These are phyloP conservation scores for Cheirogaleus medius DNA, from an alignment of 2,113 vertebrate genomes.

Conservation along the genomic window DNA sequence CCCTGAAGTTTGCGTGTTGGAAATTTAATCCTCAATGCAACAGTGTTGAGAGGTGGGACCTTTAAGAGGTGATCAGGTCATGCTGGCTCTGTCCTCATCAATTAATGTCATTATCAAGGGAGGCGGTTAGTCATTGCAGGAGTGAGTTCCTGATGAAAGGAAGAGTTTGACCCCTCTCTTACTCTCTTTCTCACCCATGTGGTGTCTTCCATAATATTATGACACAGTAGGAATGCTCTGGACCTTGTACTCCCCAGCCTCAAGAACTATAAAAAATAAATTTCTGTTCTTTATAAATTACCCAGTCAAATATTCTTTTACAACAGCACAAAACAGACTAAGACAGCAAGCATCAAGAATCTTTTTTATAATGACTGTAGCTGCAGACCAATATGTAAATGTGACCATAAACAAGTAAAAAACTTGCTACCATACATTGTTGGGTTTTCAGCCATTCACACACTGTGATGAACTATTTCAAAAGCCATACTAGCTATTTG, in stretches of 20 bases:
- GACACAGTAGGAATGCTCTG: neutral
- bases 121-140: neutral
- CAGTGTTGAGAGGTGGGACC: neutral
- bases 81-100: neutral
- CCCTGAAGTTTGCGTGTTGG: neutral
- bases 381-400: neutral
- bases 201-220: neutral
- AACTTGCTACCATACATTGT: neutral
- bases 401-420: neutral
- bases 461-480: neutral
- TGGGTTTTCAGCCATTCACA: neutral
- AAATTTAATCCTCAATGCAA: neutral
- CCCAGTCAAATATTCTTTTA: neutral
- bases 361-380: neutral
- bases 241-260: neutral
- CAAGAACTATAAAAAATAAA: neutral
- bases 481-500: neutral
- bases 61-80: neutral
- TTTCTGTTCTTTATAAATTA: neutral
- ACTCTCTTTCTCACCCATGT: neutral
- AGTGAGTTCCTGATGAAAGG: neutral
- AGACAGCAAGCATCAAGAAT: neutral
- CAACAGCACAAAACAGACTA: neutral
- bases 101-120: neutral
- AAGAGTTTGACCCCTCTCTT: neutral